Percentiles rank a stretch among this genome's conserved stretches.
phyloP scores from a whole-genome alignment of 2,888 invertebrate genomes.

The Eristalis tenax region DNA sequence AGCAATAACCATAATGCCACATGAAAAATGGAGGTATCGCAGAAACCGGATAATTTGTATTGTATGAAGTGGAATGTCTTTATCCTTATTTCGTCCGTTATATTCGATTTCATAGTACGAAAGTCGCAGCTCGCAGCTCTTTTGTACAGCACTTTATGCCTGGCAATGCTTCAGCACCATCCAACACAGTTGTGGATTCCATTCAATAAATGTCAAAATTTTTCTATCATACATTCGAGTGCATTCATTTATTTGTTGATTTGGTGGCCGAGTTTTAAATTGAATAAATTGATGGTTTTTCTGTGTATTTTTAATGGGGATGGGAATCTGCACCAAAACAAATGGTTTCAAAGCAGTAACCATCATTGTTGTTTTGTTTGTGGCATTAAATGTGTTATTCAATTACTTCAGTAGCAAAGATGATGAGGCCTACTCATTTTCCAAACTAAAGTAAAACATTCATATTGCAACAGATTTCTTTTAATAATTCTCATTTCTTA shows the following conservation, averaged over 20 bases:
- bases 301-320: slow-evolving; percentile 65
- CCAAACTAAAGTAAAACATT: slow-evolving; percentile 76
- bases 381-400: slow-evolving; percentile 77
- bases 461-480: background rate
- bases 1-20: too few relatives aligned
- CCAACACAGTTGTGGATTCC: background rate
- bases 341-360: slow-evolving; percentile 76
- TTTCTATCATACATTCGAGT: slow-evolving; percentile 26
- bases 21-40: too few relatives aligned
- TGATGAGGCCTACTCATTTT: slow-evolving; percentile 76
- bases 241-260: slow-evolving; percentile 64
- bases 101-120: too few relatives aligned
- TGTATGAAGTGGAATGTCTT: too few relatives aligned
- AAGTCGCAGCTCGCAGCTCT: too few relatives aligned
- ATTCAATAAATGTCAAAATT: slow-evolving; percentile 29
- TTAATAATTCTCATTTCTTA: slow-evolving; percentile 38
- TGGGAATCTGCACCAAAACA: slow-evolving; percentile 75
- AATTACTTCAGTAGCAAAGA: slow-evolving; percentile 77
- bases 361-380: slow-evolving; percentile 77
- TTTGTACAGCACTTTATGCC: too few relatives aligned
- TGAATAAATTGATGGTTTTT: slow-evolving; percentile 63
- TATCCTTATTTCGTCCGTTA: too few relatives aligned
- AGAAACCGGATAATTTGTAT: too few relatives aligned
- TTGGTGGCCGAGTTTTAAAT: slow-evolving; percentile 51
- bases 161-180: background rate